phyloP scores from a whole-genome alignment of 2,888 invertebrate species.

The Acanthosepion esculentum region DNA sequence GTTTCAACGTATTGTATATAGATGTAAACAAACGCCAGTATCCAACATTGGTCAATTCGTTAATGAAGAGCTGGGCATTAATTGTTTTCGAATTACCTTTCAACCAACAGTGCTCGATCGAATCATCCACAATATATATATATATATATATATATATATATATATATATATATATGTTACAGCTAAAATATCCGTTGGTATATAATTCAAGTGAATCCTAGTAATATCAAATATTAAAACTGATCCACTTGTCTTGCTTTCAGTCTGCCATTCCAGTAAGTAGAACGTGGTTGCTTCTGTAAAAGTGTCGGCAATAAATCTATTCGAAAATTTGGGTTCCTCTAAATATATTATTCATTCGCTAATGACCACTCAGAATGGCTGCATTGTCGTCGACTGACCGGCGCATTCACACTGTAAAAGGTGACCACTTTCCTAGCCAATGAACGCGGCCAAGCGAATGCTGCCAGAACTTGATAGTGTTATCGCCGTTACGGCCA shows the following conservation, averaged over 20 bases:
- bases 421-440: not conserved
- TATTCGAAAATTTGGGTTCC: not conserved
- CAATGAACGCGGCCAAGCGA: not conserved
- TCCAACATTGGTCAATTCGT: no score
- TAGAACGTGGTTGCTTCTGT: not conserved
- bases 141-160: no score
- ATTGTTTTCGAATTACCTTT: no score
- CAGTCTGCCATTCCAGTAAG: not conserved
- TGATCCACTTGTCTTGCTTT: not conserved
- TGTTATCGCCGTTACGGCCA: not conserved
- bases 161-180: no score
- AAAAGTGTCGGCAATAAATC: not conserved
- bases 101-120: no score
- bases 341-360: slow-evolving; percentile 2
- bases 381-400: not conserved
- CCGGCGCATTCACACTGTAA: not conserved
- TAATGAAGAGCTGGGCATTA: no score
- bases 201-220: no score
- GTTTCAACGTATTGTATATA: no score
- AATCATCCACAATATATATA: no score
- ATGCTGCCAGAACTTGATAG: not conserved
- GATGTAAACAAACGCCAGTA: no score
- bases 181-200: no score
- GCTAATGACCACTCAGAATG: not conserved
- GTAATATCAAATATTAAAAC: no score